These are phyloP conservation scores for Spisula solida DNA, from an alignment of 2,888 invertebrate species.

Conservation along the genomic window DNA sequence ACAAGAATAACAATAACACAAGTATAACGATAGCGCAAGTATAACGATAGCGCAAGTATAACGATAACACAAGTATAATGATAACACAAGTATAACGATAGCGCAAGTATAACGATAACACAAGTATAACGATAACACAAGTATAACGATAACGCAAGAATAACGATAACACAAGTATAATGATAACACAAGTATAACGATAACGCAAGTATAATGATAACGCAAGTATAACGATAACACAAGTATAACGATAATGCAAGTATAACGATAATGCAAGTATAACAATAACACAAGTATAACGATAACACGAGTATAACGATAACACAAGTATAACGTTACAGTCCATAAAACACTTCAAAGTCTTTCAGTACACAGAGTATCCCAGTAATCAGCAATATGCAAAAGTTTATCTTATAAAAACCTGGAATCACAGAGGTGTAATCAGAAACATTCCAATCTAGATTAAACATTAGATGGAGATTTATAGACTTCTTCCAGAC, in stretches of 20 bases:
- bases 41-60: too few relatives aligned
- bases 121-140: neutral
- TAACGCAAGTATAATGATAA: too few relatives aligned
- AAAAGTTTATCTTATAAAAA: neutral
- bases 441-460: neutral
- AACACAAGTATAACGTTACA: neutral
- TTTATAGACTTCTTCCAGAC: slow-evolving; percentile 7
- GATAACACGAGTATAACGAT: neutral
- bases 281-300: neutral
- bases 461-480: neutral
- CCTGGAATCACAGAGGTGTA: slow-evolving; percentile 5
- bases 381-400: neutral
- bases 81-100: too few relatives aligned
- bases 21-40: neutral
- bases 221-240: too few relatives aligned
- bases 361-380: neutral
- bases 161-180: too few relatives aligned
- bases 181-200: neutral
- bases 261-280: too few relatives aligned
- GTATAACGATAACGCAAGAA: neutral
- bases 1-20: too few relatives aligned
- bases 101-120: too few relatives aligned
- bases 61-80: neutral
- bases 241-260: neutral
- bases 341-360: slow-evolving; percentile 1